Evolutionary conservation across 2,888 invertebrate species (phyloP).

Genomic region (Protophormia terraenovae): DNA sequence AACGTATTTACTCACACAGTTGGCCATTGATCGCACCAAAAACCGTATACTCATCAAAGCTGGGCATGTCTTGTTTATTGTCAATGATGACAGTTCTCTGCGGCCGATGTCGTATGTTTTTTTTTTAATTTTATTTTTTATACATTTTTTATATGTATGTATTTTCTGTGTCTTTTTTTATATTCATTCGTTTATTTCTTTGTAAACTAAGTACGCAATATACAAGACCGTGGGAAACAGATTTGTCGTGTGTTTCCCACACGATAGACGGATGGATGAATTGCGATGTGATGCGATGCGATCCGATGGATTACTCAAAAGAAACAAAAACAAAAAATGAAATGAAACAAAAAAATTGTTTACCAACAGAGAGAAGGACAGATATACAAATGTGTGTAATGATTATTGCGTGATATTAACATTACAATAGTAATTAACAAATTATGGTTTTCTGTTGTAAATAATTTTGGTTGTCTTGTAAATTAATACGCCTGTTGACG

Average conservation of each 20-base stretch:
- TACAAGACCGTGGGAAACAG: constrained; percentile 82
- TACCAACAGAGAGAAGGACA: constrained; percentile 53
- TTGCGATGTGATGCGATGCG: constrained; percentile 77
- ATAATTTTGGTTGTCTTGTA: constrained; percentile 26
- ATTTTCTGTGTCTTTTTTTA: constrained; percentile 53
- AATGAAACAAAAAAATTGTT: constrained; percentile 41
- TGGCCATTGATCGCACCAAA: constrained; percentile 70
- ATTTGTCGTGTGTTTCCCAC: constrained; percentile 82
- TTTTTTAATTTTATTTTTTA: constrained; percentile 67
- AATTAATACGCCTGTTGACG: constrained; percentile 21
- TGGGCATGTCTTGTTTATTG: constrained; percentile 80
- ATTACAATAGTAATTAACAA: constrained; percentile 55
- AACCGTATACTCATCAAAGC: constrained; percentile 56
- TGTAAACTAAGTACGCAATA: constrained; percentile 70
- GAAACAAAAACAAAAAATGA: neutral
- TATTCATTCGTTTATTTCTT: constrained; percentile 67
- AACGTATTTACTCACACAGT: constrained; percentile 37
- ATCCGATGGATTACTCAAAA: constrained; percentile 71
- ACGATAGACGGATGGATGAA: constrained; percentile 81
- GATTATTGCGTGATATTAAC: constrained; percentile 52
- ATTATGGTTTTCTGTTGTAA: constrained; percentile 40
- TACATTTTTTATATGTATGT: constrained; percentile 68
- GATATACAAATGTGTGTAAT: constrained; percentile 59
- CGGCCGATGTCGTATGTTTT: constrained; percentile 71
- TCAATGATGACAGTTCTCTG: constrained; percentile 79